Base-by-base conservation (phyloP, 1,140 invertebrate genomes). In the Drosophila watanabei region DNA sequence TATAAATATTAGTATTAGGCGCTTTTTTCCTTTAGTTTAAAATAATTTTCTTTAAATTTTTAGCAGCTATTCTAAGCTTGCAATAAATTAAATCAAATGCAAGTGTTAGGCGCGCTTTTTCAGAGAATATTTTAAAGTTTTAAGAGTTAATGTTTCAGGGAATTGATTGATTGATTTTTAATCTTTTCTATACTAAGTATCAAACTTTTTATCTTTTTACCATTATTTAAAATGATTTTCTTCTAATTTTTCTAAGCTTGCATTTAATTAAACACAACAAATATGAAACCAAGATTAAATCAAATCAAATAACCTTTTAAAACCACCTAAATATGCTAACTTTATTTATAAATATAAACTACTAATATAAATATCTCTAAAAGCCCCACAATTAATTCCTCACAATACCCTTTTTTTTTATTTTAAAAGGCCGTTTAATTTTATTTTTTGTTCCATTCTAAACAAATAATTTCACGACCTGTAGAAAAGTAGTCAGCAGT, bases 391-490 rank as follows among this genome's bases (percentile, higher is more conserved):
- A 37, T 39, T 0, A 57, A 57, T 16, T 28, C n/a, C 20, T 9
- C 24, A 46, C 18, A 24, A 37, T 28, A 41, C 3, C 61, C 60
- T 20, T n/a, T 14, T 41, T 66, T 51, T 66, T 64, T 30, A 66
- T 60, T 65, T 45, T n/a, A n/a, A 41, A 41, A 28, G 45, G 69
- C 63, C 77, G 84, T 61, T 77, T 49, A 61, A 81, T 48, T 86
- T 90, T 89, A 85, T 33, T 76, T 88, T 79, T 76, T 60, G 71
- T 80, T 77, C 16, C n/a, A 14, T 28, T 52, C 14, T 75, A 80
- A 84, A 89, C 81, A 88, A 89, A 84, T 51, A 59, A 60, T 57
- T 68, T 51, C 30, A 56, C 73, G 85, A 49, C 72, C 73, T 37
- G 30, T 54, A 65, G 49, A 51, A 57, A 57, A 57, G 30, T 58